Evolutionary conservation across 2,888 invertebrate genomes (phyloP), one percentile per base, ranked within the genome.

Genomic region (Linyphia triangularis): DNA sequence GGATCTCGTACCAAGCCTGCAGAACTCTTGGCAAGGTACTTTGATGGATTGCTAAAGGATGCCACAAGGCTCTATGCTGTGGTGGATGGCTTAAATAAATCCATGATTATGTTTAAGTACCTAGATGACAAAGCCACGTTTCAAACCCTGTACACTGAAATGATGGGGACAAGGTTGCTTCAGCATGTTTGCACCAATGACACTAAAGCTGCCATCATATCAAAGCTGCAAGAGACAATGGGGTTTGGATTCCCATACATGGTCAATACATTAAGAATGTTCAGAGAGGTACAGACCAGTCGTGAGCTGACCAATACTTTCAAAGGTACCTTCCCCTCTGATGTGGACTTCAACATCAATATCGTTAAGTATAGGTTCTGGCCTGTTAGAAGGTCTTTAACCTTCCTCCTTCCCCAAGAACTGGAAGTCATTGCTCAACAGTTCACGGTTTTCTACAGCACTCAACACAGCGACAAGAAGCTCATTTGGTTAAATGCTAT

Each of bases 231-330:
- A 92, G 93, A 98, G 93, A 98, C 99, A 63, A 99, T 99, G 93
- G 99, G 99, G 10, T 99, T 99, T 93, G 99, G 99, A 13, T 99
- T 99, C 93, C 99, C 99, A 93, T 99, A 99, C 93, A 99, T 99
- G 26, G 97, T 97, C 90, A 99, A 99, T 93, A 94, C 99, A 91
- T 99, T 99, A 93, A 95, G 99, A 91, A 99, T 99, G 99, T 99
- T 99, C 95, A 94, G 98, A 95, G 99, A 99, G 93, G 98, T 99
- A 92, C 98, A 98, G 75, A 96, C 99, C 26, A 99, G 98, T 16
- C 99, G 99, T 94, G 86, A 88, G 59, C 57, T 99, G 90, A 99
- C 99, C 93, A 98, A 98, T 92, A 96, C 97, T 92, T 99, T 99
- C 94, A 95, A 96, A 91, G 30, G n/a, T 5, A 22, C 28, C 3